Conservation (phyloP, 2,888 invertebrate genomes). For the Silvanus unidentatus region DNA sequence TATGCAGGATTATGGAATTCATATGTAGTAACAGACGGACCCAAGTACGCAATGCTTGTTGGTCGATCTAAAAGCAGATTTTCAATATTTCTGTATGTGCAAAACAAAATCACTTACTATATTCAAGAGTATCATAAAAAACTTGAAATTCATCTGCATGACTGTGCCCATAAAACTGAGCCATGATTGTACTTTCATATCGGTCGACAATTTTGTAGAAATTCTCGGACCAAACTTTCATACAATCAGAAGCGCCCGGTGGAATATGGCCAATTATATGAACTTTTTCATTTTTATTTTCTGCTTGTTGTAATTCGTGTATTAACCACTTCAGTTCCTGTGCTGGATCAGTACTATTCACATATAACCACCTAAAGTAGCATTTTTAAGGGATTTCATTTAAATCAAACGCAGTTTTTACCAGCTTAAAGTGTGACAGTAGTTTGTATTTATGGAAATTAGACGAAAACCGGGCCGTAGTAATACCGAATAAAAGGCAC, state of each 20-base stretch:
- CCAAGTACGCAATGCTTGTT: slow-evolving; percentile 82
- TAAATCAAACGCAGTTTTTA: too few relatives aligned
- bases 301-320: slow-evolving; percentile 85
- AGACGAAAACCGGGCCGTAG: slow-evolving; percentile 84
- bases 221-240: slow-evolving; percentile 92
- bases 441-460: slow-evolving; percentile 91
- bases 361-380: slow-evolving; percentile 76
- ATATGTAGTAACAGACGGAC: slow-evolving; percentile 92
- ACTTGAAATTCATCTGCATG: slow-evolving; percentile 91
- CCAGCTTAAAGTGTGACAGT: slow-evolving; percentile 93
- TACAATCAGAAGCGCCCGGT: slow-evolving; percentile 85
- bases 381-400: slow-evolving; percentile 1
- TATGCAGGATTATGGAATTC: slow-evolving; percentile 90
- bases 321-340: slow-evolving; percentile 92
- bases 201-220: slow-evolving; percentile 82
- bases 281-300: slow-evolving; percentile 90
- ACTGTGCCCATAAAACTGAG: slow-evolving; percentile 90
- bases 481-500: slow-evolving; percentile 86
- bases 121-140: slow-evolving; percentile 78
- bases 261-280: slow-evolving; percentile 96
- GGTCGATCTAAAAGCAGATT: too few relatives aligned
- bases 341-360: slow-evolving; percentile 95
- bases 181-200: slow-evolving; percentile 81
- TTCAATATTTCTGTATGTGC: slow-evolving; percentile 23
- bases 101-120: slow-evolving; percentile 50